Base-by-base conservation (phyloP, 2,888 invertebrate species). In the Ctena decussata region DNA sequence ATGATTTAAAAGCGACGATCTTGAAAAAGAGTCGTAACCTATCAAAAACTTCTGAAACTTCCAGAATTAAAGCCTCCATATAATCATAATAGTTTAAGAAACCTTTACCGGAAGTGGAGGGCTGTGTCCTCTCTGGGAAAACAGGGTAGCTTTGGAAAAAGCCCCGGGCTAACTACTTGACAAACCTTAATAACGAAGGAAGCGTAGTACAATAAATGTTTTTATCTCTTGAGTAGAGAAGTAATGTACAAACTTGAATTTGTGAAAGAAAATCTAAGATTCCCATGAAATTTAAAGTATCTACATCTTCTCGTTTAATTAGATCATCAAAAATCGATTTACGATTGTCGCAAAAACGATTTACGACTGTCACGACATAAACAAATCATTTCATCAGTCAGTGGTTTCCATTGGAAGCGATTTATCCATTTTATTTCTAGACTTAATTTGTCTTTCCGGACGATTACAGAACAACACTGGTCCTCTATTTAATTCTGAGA, bases 361-460 rank as follows among this genome's bases (percentile, higher is more conserved):
- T 65, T 65, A 65, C 65, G 65, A 35, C 30, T 2, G 65, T 27
- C 65, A 35, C 65, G 65, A 65, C 32, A 65, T 65, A 65, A 65
- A 65, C 65, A 65, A 65, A 65, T 65, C 65, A 65, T 65, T 65
- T 65, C 65, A 65, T 24, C 65, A 65, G 65, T 65, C 65, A 65
- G 11, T 35, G 65, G 35, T 35, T 65, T 30, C 35, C 65, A 65
- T 65, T 65, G 65, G 65, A 65, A 65, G 65, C 65, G 35, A 65
- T 35, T 65, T 65, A 65, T 32, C 65, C 65, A 35, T 65, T 65
- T 65, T 65, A 82, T 82, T 84, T 80, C 60, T 70, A 70, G 80
- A 87, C 87, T 87, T 87, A 87, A 87, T 87, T 87, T 79, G 77
- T 77, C 72, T 84, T 87, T 84, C 75, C 73, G 84, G 84, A 74